Base-by-base conservation (phyloP, 2,113 vertebrate genomes). In the Ploceus nigricollis region DNA sequence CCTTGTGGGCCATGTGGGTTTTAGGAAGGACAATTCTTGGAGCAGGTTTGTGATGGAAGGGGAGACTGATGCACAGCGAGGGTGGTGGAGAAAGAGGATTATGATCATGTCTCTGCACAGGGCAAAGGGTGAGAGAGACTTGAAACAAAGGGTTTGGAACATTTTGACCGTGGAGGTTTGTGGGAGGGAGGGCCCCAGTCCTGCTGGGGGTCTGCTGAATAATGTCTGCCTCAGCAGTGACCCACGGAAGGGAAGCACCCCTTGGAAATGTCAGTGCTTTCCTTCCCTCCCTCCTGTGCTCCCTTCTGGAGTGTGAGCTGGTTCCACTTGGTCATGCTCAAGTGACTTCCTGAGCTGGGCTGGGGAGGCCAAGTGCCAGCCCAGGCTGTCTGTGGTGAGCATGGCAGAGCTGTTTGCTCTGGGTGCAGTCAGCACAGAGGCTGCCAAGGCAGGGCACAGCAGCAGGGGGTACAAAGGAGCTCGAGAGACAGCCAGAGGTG, bases 261-360 rank as follows among this genome's bases (percentile, higher is more conserved):
- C 75, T 45, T 33, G 58, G 82, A 73, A 86, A 80, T 54, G 33
- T 48, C 11, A 3, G 57, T 0, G 2, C 78, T 95, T 79, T 51
- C 61, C 82, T 77, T 80, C 65, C 57, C 70, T 94, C 77, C 93
- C 91, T 94, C 69, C 92, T 39, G 48, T 2, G 37, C 27, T 93
- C 54, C 50, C 71, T 61, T 82, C 71, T 88, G 86, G 12, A 40
- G 53, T 5, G 28, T 35, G 90, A 73, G 94, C 90, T 94, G 94
- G 45, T 93, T 88, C 90, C 79, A 73, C 90, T 92, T 90, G 95
- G 96, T 88, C 90, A 66, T 93, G 94, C 96, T 70, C 85, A 85
- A 50, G 93, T 65, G 94, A 13, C 91, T 70, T 82, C 58, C 82
- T 85, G 94, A 82, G 84, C 73, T 39, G 70, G 70, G 91, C 58